Base-by-base conservation (phyloP, 1,140 invertebrate species). In the Hypothenemus hampei region DNA sequence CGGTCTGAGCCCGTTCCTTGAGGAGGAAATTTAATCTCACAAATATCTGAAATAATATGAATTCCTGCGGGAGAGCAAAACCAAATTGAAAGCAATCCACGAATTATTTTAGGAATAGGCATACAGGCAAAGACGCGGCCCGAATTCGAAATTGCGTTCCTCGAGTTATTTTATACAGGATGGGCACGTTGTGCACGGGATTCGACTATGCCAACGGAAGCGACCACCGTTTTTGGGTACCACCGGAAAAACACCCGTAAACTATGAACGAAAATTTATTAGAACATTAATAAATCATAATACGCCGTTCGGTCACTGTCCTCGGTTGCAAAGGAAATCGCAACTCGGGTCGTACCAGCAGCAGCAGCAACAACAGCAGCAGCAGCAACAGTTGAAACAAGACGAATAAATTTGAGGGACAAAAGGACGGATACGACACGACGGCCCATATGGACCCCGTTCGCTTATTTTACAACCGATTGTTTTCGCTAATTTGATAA, bases 401-500 rank as follows among this genome's bases (percentile, higher is more conserved):
- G n/a, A n/a, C n/a, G n/a, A n/a, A n/a, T n/a, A n/a, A n/a, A n/a
- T n/a, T n/a, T n/a, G n/a, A n/a, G n/a, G 15, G 41, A 53, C 50
- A 53, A 53, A 53, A 56, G 44, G 43, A 56, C 33, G 40, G 43
- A 35, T 57, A 60, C 45, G 31, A 54, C 53, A 60, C 59, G 58
- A 57, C 43, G 47, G 18, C 35, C 39, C 39, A 53, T 44, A 52
- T 43, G 18, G 43, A 59, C 19, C 19, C 40, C 16, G 46, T 51
- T 39, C 31, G 18, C 64, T 63, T n/a, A n/a, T 63, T 63, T 62
- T 64, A 68, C 66, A 52, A 63, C 55, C 63, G 64, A 68, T 68
- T 61, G 59, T 64, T 64, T 63, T 61, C 65, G 60, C 65, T 66
- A 68, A 68, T 68, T 68, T 68, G 66, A 68, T 68, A 68, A 68